Conservation (phyloP, 2,888 invertebrate species). For the Euphydryas editha region DNA sequence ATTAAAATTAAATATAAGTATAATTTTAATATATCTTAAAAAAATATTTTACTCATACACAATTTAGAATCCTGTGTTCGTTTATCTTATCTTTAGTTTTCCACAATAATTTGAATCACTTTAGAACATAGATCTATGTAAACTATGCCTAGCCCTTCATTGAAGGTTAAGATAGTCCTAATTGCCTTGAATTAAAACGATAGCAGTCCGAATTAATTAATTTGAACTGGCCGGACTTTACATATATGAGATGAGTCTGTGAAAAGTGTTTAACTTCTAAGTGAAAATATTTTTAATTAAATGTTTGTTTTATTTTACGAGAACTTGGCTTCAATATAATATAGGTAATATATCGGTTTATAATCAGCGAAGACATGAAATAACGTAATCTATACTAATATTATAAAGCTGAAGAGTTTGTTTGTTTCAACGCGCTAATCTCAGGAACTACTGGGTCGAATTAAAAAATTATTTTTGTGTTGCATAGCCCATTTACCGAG, state of each 20-base stretch:
- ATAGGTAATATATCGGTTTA: no score
- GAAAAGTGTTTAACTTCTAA: background rate
- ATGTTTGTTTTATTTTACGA: no score
- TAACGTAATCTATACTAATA: no score
- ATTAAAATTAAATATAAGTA: no score
- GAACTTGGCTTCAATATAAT: no score
- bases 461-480: no score
- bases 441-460: no score
- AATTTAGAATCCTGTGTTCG: background rate
- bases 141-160: background rate
- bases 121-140: background rate
- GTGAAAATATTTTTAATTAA: background rate
- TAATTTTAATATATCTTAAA: no score
- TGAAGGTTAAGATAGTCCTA: background rate
- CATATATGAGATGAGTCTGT: background rate
- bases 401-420: no score
- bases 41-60: background rate
- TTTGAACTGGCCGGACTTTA: background rate
- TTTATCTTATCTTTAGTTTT: constrained; percentile 6
- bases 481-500: no score
- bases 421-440: no score
- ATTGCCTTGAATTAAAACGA: background rate
- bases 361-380: no score
- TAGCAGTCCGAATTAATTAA: background rate
- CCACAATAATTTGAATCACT: background rate